These are phyloP conservation scores for Porites cylindrica DNA, from an alignment of 92 coral and sea anemone genomes.

Conservation along the genomic window DNA sequence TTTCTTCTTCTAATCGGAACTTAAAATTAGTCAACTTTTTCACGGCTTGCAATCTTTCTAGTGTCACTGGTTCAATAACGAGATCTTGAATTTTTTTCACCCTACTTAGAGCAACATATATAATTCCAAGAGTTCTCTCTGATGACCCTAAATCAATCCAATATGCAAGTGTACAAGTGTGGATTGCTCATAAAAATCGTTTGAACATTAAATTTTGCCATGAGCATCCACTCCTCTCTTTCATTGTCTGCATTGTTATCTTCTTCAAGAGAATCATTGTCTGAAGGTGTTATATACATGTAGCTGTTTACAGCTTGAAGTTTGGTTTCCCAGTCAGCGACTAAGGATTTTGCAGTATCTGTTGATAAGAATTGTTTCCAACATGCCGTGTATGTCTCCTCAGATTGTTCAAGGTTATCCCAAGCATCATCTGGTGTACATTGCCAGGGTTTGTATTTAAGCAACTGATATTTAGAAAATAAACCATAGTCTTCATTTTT, in stretches of 20 bases:
- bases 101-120: conserved; percentile 66
- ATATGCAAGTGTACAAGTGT: conserved; percentile 17
- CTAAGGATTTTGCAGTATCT: no score
- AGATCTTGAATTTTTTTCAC: conserved; percentile 48
- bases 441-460: no score
- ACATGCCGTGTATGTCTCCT: no score
- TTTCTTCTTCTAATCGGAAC: no score
- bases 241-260: conserved; percentile 21
- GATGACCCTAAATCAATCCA: conserved; percentile 62
- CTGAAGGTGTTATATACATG: not conserved
- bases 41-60: conserved; percentile 42
- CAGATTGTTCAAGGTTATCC: no score
- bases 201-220: conserved; percentile 45
- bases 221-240: conserved; percentile 63
- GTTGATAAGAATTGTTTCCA: no score
- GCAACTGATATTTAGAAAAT: no score
- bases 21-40: conserved; percentile 32
- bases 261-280: conserved; percentile 5
- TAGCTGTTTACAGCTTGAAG: conserved; percentile 33
- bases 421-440: no score
- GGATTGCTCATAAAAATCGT: conserved; percentile 12
- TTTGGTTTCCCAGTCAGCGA: conserved; percentile 10
- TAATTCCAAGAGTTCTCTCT: conserved; percentile 60
- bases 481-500: no score
- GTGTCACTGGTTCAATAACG: conserved; percentile 41